Percentiles rank a stretch among this genome's conserved stretches.
phyloP scores from a whole-genome alignment of 2,888 invertebrate genomes.

The Ennomos fuscantarius region DNA sequence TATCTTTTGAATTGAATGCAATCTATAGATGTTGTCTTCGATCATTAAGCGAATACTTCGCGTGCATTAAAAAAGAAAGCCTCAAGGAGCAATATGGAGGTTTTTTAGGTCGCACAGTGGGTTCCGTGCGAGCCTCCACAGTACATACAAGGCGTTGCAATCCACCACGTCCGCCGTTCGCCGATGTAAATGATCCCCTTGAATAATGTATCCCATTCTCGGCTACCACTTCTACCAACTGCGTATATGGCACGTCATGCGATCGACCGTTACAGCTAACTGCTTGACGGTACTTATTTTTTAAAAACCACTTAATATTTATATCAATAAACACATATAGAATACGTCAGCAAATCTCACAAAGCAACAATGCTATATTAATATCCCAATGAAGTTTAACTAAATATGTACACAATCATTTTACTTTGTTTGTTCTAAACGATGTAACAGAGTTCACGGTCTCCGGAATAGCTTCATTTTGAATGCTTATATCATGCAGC shows the following conservation, averaged over 20 bases:
- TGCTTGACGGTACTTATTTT: conserved; percentile 60
- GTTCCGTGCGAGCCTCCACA: conserved; percentile 64
- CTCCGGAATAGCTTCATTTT: conserved; percentile 36
- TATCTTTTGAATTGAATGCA: conserved; percentile 58
- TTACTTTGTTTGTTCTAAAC: conserved; percentile 30
- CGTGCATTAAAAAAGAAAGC: conserved; percentile 70
- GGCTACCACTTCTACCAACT: conserved; percentile 68
- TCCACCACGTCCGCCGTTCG: conserved; percentile 70
- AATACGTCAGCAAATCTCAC: neutral
- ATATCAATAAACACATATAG: conserved; percentile 38
- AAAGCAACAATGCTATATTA: neutral
- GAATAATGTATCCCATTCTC: conserved; percentile 82
- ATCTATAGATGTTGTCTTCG: conserved; percentile 61
- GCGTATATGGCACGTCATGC: conserved; percentile 73
- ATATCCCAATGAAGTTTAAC: neutral
- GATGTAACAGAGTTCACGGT: conserved; percentile 56
- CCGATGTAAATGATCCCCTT: conserved; percentile 83
- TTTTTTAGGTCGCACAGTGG: conserved; percentile 72
- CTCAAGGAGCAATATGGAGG: conserved; percentile 71
- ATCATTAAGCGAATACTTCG: conserved; percentile 70
- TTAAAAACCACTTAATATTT: conserved; percentile 37
- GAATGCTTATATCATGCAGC: conserved; percentile 26
- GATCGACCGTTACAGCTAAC: conserved; percentile 77
- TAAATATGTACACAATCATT: neutral
- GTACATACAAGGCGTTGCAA: conserved; percentile 75